phyloP scores from a whole-genome alignment of 2,113 vertebrate species.

The Piaya cayana region DNA sequence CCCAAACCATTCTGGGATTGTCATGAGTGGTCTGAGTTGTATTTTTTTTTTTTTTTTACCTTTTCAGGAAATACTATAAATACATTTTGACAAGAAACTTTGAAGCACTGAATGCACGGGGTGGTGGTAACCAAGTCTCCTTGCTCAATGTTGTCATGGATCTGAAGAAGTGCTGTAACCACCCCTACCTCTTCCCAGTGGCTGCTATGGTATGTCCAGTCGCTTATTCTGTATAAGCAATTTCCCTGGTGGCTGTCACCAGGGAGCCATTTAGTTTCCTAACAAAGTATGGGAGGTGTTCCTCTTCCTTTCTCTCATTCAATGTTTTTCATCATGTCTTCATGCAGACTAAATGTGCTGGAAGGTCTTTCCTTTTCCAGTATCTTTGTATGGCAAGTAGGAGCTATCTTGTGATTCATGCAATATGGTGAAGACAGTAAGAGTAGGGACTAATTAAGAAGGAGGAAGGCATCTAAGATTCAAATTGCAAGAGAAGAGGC shows the following conservation, averaged over 20 bases:
- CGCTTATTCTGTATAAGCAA: neutral
- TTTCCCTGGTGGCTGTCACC: neutral
- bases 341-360: neutral
- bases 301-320: neutral
- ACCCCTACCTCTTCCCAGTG: conserved; percentile 96
- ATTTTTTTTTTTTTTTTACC: neutral
- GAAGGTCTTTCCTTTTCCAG: neutral
- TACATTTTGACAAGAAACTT: conserved; percentile 97
- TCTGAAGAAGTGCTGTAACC: conserved; percentile 98
- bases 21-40: neutral
- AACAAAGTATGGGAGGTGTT: neutral
- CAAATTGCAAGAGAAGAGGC: neutral
- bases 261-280: neutral
- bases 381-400: neutral
- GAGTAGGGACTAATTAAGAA: neutral
- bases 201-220: conserved; percentile 86
- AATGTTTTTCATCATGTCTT: neutral
- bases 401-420: neutral
- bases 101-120: conserved; percentile 93
- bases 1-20: neutral
- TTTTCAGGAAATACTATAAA: conserved; percentile 94
- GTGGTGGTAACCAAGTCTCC: conserved; percentile 96
- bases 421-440: neutral
- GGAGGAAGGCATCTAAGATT: neutral
- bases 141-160: conserved; percentile 98